Conservation (phyloP, 2,797 vertebrate species). For the Columba guinea region DNA sequence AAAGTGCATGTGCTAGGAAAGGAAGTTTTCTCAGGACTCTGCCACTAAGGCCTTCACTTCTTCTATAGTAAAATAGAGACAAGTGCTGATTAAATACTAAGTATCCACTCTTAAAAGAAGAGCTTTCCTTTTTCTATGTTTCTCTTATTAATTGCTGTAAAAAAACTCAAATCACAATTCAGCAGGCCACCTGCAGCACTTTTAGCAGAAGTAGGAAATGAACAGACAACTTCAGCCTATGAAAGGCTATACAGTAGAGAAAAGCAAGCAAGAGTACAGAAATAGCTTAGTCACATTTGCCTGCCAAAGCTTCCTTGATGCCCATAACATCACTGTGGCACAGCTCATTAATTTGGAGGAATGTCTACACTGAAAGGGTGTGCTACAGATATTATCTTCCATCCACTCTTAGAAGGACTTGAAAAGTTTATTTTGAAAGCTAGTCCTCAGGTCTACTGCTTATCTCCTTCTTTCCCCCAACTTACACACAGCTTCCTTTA, state of each 20-base stretch:
- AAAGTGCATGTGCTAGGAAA: slow-evolving; percentile 93
- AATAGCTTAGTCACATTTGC: background rate
- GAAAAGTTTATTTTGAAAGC: background rate
- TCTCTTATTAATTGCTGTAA: background rate
- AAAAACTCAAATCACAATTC: background rate
- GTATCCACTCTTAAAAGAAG: background rate
- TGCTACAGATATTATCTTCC: background rate
- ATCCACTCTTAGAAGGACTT: background rate
- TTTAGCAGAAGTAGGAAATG: background rate
- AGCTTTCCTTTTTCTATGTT: background rate
- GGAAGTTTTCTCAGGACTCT: slow-evolving; percentile 92
- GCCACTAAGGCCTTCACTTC: slow-evolving; percentile 94
- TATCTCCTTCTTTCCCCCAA: background rate
- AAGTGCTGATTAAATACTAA: background rate
- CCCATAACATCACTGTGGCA: background rate
- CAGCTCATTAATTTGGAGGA: background rate
- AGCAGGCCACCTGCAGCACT: background rate
- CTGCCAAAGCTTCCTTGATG: background rate
- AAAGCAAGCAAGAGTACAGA: background rate
- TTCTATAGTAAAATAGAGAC: slow-evolving; percentile 76
- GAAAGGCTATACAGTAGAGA: background rate
- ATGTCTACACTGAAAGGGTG: background rate
- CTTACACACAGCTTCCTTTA: background rate
- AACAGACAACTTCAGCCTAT: background rate
- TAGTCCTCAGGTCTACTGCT: background rate